phyloP scores from a whole-genome alignment of 1,140 invertebrate genomes.

The Heliconius hewitsoni region DNA sequence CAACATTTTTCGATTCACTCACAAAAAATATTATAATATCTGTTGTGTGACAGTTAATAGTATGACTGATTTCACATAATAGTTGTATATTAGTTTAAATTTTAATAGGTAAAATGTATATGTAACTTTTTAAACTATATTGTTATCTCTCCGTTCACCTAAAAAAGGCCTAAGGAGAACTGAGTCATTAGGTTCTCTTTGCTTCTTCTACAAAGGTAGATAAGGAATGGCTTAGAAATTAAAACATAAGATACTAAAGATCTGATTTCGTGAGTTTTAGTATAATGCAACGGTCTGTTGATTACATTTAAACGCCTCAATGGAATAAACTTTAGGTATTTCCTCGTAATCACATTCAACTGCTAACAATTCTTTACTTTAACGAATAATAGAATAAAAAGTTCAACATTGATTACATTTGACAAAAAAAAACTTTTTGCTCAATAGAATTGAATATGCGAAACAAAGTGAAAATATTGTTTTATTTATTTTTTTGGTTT shows the following conservation, averaged over 20 bases:
- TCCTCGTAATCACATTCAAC: neutral
- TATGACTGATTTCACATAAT: too few species aligned
- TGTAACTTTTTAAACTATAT: too few species aligned
- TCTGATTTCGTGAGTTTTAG: neutral
- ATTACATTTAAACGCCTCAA: neutral
- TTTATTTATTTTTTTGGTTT: neutral
- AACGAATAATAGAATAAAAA: conserved; percentile 1
- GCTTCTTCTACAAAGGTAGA: too few species aligned
- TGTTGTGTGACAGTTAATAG: too few species aligned
- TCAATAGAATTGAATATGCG: neutral
- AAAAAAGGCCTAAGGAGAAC: too few species aligned
- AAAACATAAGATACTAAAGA: neutral
- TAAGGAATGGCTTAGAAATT: too few species aligned
- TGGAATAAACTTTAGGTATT: neutral
- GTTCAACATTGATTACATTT: neutral
- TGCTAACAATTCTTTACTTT: neutral
- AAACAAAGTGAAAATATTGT: neutral
- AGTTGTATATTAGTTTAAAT: too few species aligned
- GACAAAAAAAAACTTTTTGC: conserved; percentile 5
- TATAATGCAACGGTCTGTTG: neutral
- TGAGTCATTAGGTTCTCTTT: too few species aligned
- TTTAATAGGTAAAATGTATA: too few species aligned
- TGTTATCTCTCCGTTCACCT: too few species aligned
- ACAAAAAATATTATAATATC: too few species aligned
- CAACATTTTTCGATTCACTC: too few species aligned